phyloP scores from a whole-genome alignment of 2,797 vertebrate genomes.

The Glyptemys insculpta region DNA sequence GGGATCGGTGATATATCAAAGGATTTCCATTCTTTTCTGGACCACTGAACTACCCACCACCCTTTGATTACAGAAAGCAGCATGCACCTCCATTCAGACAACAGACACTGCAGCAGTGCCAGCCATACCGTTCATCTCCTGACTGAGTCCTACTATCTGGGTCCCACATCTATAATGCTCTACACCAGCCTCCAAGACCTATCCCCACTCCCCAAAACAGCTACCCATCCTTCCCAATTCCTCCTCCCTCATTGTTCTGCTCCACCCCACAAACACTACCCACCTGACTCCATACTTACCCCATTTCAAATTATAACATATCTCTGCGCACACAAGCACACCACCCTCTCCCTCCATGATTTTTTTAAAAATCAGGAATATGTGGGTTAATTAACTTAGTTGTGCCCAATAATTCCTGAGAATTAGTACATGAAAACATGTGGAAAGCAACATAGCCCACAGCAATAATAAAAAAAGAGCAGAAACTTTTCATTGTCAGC shows the following conservation, averaged over 20 bases:
- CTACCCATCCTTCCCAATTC: not conserved
- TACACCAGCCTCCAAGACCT: too few species aligned
- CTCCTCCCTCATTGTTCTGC: not conserved
- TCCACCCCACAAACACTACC: not conserved
- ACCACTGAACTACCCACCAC: not conserved
- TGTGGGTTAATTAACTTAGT: conserved; percentile 42
- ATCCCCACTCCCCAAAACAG: not conserved
- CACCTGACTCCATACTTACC: not conserved
- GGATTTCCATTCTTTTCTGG: not conserved
- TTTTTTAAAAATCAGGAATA: conserved; percentile 3
- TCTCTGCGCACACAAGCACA: not conserved
- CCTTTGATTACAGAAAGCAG: not conserved
- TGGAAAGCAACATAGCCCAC: conserved; percentile 3
- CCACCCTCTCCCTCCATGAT: not conserved
- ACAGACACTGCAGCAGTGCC: too few species aligned
- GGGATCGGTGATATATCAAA: not conserved
- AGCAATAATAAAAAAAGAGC: conserved; percentile 21
- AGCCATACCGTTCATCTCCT: too few species aligned
- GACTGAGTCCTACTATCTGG: too few species aligned
- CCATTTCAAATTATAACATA: not conserved
- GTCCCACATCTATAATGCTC: too few species aligned
- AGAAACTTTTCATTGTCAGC: conserved; percentile 28
- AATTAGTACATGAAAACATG: conserved; percentile 28
- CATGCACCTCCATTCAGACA: not conserved
- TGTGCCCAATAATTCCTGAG: conserved; percentile 19